phyloP scores from a whole-genome alignment of 2,888 invertebrate genomes.

The Gandaritis pyraliata region DNA sequence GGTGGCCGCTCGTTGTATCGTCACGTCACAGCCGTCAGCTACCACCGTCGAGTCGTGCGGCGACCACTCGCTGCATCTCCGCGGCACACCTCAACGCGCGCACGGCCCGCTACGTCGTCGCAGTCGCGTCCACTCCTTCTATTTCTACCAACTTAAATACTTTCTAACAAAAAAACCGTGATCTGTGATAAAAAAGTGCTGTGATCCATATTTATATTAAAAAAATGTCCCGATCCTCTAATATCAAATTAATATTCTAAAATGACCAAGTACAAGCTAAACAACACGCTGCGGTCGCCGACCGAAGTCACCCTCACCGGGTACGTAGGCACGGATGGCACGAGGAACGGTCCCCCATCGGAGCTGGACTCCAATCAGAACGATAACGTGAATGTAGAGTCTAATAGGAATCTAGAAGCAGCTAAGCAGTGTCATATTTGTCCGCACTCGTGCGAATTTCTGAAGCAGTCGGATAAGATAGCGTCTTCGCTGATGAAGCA shows the following conservation, averaged over 20 bases:
- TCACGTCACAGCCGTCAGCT: too few relatives aligned
- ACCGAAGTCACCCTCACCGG: constrained; percentile 78
- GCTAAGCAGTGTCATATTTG: constrained; percentile 61
- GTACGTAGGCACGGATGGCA: constrained; percentile 65
- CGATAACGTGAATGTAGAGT: constrained; percentile 58
- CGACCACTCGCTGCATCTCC: constrained; percentile 40
- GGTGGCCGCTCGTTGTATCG: too few relatives aligned
- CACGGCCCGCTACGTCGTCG: constrained; percentile 29
- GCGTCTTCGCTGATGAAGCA: constrained; percentile 66
- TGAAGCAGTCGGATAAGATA: constrained; percentile 60
- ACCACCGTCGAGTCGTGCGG: too few relatives aligned
- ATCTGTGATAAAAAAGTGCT: constrained; percentile 53
- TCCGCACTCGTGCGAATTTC: constrained; percentile 64
- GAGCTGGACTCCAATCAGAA: constrained; percentile 67
- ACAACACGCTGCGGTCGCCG: constrained; percentile 68
- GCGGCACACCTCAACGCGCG: constrained; percentile 35
- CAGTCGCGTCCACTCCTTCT: constrained; percentile 12
- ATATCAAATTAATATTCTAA: constrained; percentile 70
- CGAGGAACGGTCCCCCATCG: constrained; percentile 36
- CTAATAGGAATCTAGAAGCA: constrained; percentile 63
- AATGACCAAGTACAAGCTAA: constrained; percentile 85
- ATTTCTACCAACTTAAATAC: constrained; percentile 8
- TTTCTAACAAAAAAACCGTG: constrained; percentile 31
- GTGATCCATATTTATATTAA: constrained; percentile 45
- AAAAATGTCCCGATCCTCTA: constrained; percentile 72